Evolutionary conservation across 2,888 invertebrate species (phyloP).

Genomic region (Volucella bombylans): DNA sequence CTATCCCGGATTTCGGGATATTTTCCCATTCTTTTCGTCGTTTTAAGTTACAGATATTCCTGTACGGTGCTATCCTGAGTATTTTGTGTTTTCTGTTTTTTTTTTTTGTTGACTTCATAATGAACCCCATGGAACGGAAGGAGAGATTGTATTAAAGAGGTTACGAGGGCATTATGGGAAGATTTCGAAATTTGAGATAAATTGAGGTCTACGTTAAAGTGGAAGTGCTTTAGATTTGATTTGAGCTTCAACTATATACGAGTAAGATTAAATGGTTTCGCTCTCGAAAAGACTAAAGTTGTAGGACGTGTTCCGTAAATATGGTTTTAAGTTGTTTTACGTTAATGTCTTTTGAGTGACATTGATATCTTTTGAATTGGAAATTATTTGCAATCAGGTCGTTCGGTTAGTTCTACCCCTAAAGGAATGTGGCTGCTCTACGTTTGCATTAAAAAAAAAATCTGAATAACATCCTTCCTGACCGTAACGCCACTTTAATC

Average conservation of each 20-base stretch:
- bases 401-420: no score
- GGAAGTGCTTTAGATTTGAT: conserved; percentile 54
- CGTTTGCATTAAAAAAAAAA: no score
- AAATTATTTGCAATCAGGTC: not conserved
- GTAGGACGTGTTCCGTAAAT: not conserved
- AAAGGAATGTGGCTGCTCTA: no score
- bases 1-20: not conserved
- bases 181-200: conserved; percentile 51
- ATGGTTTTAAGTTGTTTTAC: not conserved
- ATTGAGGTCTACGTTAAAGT: conserved; percentile 38
- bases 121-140: conserved; percentile 40
- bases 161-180: conserved; percentile 49
- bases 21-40: conserved; percentile 1
- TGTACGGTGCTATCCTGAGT: not conserved
- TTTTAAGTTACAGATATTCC: conserved; percentile 26
- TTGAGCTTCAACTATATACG: not conserved
- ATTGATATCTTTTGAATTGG: conserved; percentile 3
- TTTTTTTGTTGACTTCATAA: conserved; percentile 47
- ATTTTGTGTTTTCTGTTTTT: not conserved
- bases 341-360: not conserved
- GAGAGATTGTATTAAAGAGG: conserved; percentile 47
- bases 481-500: no score
- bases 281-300: not conserved
- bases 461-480: no score
- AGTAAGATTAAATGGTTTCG: not conserved